phyloP scores from a whole-genome alignment of 1,140 invertebrate species.

The Coelopa frigida region DNA sequence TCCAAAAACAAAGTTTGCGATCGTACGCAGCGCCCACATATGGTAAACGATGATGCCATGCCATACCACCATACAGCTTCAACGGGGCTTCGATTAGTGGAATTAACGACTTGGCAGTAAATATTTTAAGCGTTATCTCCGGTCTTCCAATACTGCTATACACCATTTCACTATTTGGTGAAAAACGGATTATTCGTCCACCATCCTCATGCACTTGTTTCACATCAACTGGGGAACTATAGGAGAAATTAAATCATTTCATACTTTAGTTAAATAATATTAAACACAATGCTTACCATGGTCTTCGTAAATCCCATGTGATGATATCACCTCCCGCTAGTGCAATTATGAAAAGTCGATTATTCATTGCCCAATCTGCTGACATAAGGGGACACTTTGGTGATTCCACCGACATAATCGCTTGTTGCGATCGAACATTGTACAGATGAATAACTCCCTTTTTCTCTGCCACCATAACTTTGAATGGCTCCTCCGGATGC shows the following conservation, averaged over 20 bases:
- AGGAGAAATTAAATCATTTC: slow-evolving; percentile 31
- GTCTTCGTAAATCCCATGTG: slow-evolving; percentile 56
- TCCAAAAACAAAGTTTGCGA: slow-evolving; percentile 57
- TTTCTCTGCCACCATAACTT: slow-evolving; percentile 69
- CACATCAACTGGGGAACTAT: slow-evolving; percentile 50
- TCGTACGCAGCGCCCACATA: slow-evolving; percentile 57
- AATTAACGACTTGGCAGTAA: slow-evolving; percentile 51
- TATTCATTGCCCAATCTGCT: slow-evolving; percentile 62
- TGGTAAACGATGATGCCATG: slow-evolving; percentile 57
- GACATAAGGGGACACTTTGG: slow-evolving; percentile 54
- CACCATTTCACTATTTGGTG: slow-evolving; percentile 48
- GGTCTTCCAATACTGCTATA: slow-evolving; percentile 53
- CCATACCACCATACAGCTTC: slow-evolving; percentile 51
- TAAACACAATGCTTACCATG: slow-evolving; percentile 49
- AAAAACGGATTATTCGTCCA: slow-evolving; percentile 51
- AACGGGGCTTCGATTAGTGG: slow-evolving; percentile 48
- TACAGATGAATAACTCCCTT: slow-evolving; percentile 65
- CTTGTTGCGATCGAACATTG: slow-evolving; percentile 59
- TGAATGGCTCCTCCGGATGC: slow-evolving; percentile 63
- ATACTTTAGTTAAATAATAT: slow-evolving; percentile 7
- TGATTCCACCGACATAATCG: slow-evolving; percentile 64
- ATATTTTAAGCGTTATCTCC: slow-evolving; percentile 53
- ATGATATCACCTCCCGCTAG: slow-evolving; percentile 56
- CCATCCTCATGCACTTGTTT: slow-evolving; percentile 53
- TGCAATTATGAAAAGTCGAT: slow-evolving; percentile 56